Conservation (phyloP, 2,888 invertebrate species). For the Rhyacophila evoluta region DNA sequence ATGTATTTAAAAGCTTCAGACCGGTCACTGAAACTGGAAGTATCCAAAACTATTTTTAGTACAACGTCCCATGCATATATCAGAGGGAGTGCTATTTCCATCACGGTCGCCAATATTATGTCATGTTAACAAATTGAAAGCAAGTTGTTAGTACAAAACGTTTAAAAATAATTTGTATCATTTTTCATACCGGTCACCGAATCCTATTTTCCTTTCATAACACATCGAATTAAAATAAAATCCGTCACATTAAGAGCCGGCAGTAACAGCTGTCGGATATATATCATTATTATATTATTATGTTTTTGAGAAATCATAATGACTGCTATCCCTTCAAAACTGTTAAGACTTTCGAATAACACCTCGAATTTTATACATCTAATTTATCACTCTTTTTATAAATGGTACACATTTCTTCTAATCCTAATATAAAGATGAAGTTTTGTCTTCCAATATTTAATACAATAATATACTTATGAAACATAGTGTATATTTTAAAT, state of each 20-base stretch:
- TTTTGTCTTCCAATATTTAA: too few species aligned
- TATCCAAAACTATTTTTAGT: too few species aligned
- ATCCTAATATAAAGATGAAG: too few species aligned
- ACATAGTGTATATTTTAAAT: too few species aligned
- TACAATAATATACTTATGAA: too few species aligned
- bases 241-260: neutral
- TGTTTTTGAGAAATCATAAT: neutral
- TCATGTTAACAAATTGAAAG: neutral
- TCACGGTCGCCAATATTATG: neutral
- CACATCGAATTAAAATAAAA: neutral
- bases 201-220: too few species aligned
- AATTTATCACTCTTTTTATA: neutral
- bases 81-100: neutral
- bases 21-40: too few species aligned
- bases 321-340: neutral
- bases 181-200: neutral
- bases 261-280: slow-evolving; percentile 20
- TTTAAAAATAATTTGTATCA: neutral
- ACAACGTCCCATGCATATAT: too few species aligned
- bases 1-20: too few species aligned
- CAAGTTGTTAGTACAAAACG: neutral
- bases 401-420: too few species aligned
- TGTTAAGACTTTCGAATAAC: neutral
- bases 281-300: neutral
- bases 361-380: neutral